These are phyloP conservation scores for Stegostoma tigrinum DNA, from an alignment of 2,113 vertebrate genomes.

Conservation along the genomic window DNA sequence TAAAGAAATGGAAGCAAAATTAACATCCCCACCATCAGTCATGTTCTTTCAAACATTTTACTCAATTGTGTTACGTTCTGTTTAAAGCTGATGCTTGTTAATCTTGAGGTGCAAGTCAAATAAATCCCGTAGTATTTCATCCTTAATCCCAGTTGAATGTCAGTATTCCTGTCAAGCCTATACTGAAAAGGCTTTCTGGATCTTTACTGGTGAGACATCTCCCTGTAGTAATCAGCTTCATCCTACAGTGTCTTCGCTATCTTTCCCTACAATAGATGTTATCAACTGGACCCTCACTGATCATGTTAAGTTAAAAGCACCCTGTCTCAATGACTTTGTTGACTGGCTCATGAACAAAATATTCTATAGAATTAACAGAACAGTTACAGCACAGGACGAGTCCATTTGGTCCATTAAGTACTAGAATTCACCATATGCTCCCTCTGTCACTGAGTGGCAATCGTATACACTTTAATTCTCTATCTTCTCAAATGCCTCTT, in stretches of 20 bases:
- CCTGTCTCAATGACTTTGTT: neutral
- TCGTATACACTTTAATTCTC: neutral
- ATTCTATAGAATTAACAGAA: neutral
- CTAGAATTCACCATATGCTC: neutral
- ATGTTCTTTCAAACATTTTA: neutral
- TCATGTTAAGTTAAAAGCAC: neutral
- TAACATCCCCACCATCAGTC: neutral
- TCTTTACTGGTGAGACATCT: neutral
- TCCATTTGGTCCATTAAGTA: too few relatives aligned
- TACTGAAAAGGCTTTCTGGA: neutral
- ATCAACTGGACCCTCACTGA: neutral
- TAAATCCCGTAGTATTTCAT: neutral
- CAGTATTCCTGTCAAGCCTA: neutral
- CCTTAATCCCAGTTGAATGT: neutral
- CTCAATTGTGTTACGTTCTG: neutral
- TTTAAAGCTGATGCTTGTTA: neutral
- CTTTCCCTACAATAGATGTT: neutral
- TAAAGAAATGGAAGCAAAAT: neutral
- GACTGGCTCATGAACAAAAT: neutral
- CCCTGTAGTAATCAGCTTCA: neutral
- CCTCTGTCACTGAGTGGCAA: neutral
- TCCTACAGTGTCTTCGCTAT: neutral
- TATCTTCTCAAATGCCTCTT: neutral
- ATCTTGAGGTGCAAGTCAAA: neutral
- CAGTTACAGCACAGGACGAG: too few relatives aligned